phyloP scores from a whole-genome alignment of 2,113 vertebrate species.

The Acinonyx jubatus region DNA sequence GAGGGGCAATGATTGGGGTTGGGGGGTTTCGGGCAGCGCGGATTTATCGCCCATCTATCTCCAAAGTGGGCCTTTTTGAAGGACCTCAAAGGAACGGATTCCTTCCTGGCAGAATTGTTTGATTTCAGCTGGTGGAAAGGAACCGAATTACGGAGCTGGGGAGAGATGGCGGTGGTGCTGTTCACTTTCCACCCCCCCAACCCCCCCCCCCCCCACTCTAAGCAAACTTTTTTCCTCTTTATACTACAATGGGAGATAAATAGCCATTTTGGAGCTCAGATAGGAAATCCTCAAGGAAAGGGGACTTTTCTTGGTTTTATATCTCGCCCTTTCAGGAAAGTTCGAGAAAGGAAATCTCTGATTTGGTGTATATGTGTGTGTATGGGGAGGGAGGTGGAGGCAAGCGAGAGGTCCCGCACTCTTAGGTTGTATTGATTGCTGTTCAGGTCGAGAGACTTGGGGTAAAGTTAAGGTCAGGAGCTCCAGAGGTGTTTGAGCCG shows the following conservation, averaged over 20 bases:
- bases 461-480: not conserved
- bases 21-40: not conserved
- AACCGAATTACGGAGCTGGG: not conserved
- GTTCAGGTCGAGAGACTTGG: not conserved
- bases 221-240: not conserved
- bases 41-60: not conserved
- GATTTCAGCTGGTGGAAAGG: not conserved
- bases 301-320: not conserved
- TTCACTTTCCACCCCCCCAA: not conserved
- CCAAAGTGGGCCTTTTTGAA: conserved; percentile 10
- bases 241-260: not conserved
- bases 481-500: not conserved
- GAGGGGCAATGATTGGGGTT: not conserved
- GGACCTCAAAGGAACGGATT: not conserved
- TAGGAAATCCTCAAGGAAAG: not conserved
- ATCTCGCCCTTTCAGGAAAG: not conserved
- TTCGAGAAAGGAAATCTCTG: not conserved
- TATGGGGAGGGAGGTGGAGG: not conserved
- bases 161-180: not conserved
- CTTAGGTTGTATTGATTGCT: not conserved
- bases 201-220: not conserved
- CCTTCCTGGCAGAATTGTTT: not conserved
- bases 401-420: rapidly evolving
- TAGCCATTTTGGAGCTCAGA: not conserved
- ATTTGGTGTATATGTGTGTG: not conserved